Base-by-base conservation (phyloP, 2,888 invertebrate species). In the Periphyllus acericola region DNA sequence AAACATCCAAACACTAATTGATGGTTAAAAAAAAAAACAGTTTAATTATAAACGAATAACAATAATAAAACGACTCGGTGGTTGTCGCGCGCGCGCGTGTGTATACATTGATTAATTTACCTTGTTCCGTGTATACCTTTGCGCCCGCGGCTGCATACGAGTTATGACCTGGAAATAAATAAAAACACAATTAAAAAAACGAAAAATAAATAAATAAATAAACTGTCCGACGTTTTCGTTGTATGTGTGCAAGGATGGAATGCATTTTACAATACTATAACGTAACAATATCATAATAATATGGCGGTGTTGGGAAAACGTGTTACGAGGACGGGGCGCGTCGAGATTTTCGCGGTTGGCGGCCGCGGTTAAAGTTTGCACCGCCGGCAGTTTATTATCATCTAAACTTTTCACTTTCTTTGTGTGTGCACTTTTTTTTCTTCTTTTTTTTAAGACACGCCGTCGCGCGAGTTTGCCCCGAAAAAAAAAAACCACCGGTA, bases 361-460 rank as follows among this genome's bases (percentile, higher is more conserved):
- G 34, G 72, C 83, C 19, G 74, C 46, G 84, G 80, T 81, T 80
- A 46, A 80, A 72, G 80, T 87, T 81, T 66, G 8, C 40, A 25
- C 55, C 29, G 9, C 32, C 46, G 74, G 87, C 81, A 72, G 74
- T 87, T 87, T 81, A 81, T 87, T 81, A 87, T 87, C 86, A 74
- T 87, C 74, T 81, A 81, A 87, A 87, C 72, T 87, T 87, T 87
- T 87, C 32, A 14, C 40, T 75, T 79, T 72, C 72, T 84, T 86
- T 86, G 32, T 81, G 34, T 36, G 55, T 68, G n/a, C 40, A 17
- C 36, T 36, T 83, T 83, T 60, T 34, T 4, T 32, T 68, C 34
- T 76, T 25, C 36, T 36, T 83, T 83, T 60, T 34, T 4, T 32
- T 68, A 46, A 84, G 68, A 80, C 55, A 52, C 36, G 29, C 36